These are phyloP conservation scores for Lagodon rhomboides DNA, from an alignment of 2,797 vertebrate genomes.

Conservation along the genomic window DNA sequence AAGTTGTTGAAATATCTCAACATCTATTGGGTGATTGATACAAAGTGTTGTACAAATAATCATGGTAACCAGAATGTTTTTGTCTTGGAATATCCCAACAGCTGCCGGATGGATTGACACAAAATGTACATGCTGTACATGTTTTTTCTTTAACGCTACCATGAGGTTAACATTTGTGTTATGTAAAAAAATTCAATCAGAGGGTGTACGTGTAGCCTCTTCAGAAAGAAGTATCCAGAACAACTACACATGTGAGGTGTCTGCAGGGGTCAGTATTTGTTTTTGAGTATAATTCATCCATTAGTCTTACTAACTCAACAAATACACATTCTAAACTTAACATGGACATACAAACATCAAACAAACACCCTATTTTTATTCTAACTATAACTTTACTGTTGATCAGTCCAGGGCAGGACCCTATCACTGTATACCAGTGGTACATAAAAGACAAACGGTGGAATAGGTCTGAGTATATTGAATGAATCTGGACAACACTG, in stretches of 20 bases:
- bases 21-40: neutral
- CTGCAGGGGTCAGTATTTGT: too few relatives aligned
- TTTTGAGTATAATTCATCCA: too few relatives aligned
- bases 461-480: constrained; percentile 5
- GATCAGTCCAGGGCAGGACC: neutral
- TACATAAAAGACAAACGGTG: neutral
- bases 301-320: neutral
- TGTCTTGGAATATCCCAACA: neutral
- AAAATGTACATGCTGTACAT: neutral
- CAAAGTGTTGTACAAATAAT: neutral
- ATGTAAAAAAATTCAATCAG: too few relatives aligned
- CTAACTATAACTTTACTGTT: neutral
- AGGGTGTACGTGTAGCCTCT: too few relatives aligned
- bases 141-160: neutral
- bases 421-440: neutral
- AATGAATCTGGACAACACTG: constrained; percentile 32
- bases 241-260: too few relatives aligned
- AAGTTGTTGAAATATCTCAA: neutral
- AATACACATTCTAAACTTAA: neutral
- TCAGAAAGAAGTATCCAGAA: too few relatives aligned
- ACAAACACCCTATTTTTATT: neutral
- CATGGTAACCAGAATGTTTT: neutral
- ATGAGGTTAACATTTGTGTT: neutral
- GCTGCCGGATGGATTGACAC: neutral
- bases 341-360: neutral